These are phyloP conservation scores for Leucoma salicis DNA, from an alignment of 2,888 invertebrate species.

Conservation along the genomic window DNA sequence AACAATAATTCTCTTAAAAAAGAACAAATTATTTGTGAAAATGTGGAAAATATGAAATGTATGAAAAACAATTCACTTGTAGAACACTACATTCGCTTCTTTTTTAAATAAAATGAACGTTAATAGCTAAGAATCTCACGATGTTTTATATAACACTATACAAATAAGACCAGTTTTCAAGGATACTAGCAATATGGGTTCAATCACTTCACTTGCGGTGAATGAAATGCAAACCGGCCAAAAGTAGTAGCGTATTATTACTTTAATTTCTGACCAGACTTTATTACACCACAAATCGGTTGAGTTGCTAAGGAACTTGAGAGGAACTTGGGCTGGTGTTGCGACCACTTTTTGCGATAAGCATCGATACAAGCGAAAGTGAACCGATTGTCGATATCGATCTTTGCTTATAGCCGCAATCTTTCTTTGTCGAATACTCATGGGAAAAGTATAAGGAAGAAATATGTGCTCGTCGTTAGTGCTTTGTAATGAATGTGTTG, in stretches of 20 bases:
- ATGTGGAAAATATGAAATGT: too few species aligned
- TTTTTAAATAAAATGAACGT: constrained; percentile 33
- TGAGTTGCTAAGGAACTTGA: constrained; percentile 42
- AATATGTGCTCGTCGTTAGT: constrained; percentile 15
- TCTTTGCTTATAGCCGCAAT: constrained; percentile 45
- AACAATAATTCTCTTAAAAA: too few species aligned
- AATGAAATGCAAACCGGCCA: constrained; percentile 62
- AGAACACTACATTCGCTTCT: constrained; percentile 15
- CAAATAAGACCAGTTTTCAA: constrained; percentile 65
- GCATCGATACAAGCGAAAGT: constrained; percentile 65
- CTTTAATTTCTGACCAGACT: constrained; percentile 26
- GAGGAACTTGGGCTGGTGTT: constrained; percentile 31
- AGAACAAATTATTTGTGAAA: too few species aligned
- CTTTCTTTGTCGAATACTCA: constrained; percentile 31
- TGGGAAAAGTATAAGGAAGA: constrained; percentile 25
- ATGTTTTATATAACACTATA: constrained; percentile 54
- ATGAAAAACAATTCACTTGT: too few species aligned
- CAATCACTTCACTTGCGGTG: constrained; percentile 70
- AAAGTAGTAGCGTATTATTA: constrained; percentile 36
- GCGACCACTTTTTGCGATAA: constrained; percentile 62
- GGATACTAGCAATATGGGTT: constrained; percentile 65
- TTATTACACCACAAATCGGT: constrained; percentile 11
- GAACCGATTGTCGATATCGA: constrained; percentile 60
- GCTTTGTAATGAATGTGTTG: constrained; percentile 2
- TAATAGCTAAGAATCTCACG: constrained; percentile 40